phyloP scores from a whole-genome alignment of 2,113 vertebrate genomes.

The Pseudonaja textilis region DNA sequence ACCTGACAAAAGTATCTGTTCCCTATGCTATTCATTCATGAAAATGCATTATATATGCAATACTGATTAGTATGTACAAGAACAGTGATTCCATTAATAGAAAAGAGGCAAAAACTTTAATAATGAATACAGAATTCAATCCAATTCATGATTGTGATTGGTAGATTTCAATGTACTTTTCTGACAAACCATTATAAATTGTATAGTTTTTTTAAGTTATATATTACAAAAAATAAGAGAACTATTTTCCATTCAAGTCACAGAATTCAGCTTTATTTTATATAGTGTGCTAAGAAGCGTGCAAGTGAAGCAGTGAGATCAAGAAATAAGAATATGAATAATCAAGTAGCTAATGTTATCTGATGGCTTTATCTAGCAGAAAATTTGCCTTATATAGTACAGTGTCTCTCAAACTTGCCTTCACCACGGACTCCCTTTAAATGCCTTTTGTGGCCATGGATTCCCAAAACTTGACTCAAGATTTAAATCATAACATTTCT shows the following conservation, averaged over 20 bases:
- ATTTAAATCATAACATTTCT: no score
- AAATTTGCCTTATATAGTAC: not conserved
- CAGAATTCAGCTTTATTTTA: not conserved
- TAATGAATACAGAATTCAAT: not conserved
- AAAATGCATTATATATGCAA: not conserved
- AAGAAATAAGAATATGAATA: not conserved
- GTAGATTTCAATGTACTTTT: not conserved
- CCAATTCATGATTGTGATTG: not conserved
- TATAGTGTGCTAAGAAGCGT: not conserved
- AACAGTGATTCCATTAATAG: not conserved
- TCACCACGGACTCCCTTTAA: no score
- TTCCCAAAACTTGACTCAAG: no score
- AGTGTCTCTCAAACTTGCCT: no score
- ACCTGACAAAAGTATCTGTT: not conserved
- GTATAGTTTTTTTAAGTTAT: not conserved
- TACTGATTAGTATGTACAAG: not conserved
- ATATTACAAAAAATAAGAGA: not conserved
- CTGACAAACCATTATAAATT: not conserved
- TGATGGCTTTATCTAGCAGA: not conserved
- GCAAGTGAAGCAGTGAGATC: not conserved
- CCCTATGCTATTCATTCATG: not conserved
- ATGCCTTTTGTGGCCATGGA: no score
- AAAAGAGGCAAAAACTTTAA: not conserved
- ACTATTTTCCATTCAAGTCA: not conserved
- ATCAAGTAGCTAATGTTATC: not conserved